Base-by-base conservation (phyloP, 2,797 vertebrate species). In the Melopsittacus undulatus region DNA sequence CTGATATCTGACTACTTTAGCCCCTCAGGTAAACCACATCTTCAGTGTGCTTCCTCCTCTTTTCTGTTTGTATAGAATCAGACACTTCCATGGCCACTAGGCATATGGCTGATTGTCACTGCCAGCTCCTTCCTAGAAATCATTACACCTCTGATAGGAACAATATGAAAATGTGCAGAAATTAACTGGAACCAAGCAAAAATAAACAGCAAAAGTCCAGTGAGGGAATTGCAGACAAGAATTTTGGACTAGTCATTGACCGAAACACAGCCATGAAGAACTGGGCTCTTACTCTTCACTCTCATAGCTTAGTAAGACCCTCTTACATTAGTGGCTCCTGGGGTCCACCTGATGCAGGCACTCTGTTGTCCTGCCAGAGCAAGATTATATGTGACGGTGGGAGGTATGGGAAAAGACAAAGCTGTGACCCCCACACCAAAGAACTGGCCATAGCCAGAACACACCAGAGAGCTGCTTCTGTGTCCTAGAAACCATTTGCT, bases 311-410 rank as follows among this genome's bases (percentile, higher is more conserved):
- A 26, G 24, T 11, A 48, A 66, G 32, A 34, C 8, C 5, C 6
- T 64, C 20, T 36, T 20, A 18, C 48, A 66, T 29, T n/a, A 62
- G 67, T 3, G 7, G 11, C 10, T 73, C 29, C n/a, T 86, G 40
- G 9, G 17, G 9, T 61, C 22, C 52, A 45, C 36, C 13, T 68
- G 49, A 22, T 27, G 36, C 14, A 86, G 52, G 24, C 26, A 34
- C 1, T 6, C 3, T 40, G 1, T 1, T 27, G 12, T 16, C 15
- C 16, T 68, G 26, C 20, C 23, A 43, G 48, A 51, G 40, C 38
- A 80, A 64, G 15, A 42, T 23, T n/a, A 42, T 1, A 1, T 3
- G 1, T 16, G 10, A 63, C 3, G 2, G 21, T 36, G 15, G n/a
- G 26, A 64, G 16, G 5, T 29, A 27, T 16, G 21, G 36, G 56